Percentiles rank a stretch among this genome's conserved stretches.
Evolutionary conservation across 2,113 vertebrate genomes (phyloP).

Genomic region (Carlito syrichta): DNA sequence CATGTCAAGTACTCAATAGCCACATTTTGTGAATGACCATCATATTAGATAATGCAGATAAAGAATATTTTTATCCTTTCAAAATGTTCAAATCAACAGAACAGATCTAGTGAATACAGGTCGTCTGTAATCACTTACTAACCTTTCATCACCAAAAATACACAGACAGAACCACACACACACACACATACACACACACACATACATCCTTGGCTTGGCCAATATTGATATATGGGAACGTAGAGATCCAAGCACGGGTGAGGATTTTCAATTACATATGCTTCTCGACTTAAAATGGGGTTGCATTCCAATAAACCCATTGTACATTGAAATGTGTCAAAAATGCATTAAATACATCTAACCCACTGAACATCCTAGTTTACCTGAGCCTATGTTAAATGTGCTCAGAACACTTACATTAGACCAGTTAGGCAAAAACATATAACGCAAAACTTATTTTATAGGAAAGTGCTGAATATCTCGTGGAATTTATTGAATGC

Average conservation of each 20-base stretch:
- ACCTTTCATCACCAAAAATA: background rate
- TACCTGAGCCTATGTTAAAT: background rate
- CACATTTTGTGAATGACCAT: too few species aligned
- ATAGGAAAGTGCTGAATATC: background rate
- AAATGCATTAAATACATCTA: background rate
- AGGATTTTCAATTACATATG: background rate
- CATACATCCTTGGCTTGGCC: background rate
- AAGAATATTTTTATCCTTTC: background rate
- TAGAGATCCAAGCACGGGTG: too few species aligned
- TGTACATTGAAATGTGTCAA: background rate
- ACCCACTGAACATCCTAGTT: background rate
- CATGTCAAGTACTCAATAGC: background rate
- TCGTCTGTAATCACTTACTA: background rate
- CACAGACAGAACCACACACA: background rate
- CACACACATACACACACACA: background rate
- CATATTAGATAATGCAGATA: background rate
- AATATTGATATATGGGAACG: background rate
- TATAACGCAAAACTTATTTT: background rate
- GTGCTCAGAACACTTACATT: background rate
- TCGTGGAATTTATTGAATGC: background rate
- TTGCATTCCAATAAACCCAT: background rate
- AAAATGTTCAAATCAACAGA: background rate
- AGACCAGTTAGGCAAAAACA: background rate
- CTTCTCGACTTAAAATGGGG: background rate
- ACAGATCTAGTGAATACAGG: background rate